Percentiles rank a stretch among this genome's conserved stretches.
Evolutionary conservation across 2,113 vertebrate genomes (phyloP).

Genomic region (Pedetes capensis): DNA sequence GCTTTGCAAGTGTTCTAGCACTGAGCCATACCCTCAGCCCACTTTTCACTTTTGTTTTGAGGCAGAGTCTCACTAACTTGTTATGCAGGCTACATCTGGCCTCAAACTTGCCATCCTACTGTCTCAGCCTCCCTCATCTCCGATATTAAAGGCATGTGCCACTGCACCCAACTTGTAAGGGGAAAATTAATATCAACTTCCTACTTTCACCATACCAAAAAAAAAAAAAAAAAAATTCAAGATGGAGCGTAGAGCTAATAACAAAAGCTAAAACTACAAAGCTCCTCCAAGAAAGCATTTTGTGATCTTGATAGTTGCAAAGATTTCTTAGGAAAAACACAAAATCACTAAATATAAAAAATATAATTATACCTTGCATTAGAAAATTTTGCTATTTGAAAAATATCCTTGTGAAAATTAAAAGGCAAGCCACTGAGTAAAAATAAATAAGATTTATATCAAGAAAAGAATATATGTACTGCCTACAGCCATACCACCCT

Average conservation of each 20-base stretch:
- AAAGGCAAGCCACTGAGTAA: neutral
- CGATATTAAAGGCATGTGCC: too few relatives aligned
- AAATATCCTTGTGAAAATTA: neutral
- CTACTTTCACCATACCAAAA: neutral
- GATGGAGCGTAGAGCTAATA: neutral
- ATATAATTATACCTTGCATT: too few relatives aligned
- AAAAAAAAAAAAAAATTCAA: slow-evolving; percentile 14
- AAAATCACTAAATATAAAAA: neutral
- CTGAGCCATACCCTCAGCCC: too few relatives aligned
- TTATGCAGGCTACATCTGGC: too few relatives aligned
- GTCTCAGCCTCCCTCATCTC: too few relatives aligned
- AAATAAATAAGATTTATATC: neutral
- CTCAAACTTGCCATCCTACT: too few relatives aligned
- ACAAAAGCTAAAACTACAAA: slow-evolving; percentile 21
- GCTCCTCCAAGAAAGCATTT: neutral
- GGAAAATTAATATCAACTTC: neutral
- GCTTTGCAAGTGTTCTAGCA: too few relatives aligned
- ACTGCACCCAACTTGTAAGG: too few relatives aligned
- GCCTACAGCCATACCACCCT: too few relatives aligned
- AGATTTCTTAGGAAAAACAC: neutral
- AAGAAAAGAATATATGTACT: neutral
- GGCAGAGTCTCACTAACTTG: too few relatives aligned
- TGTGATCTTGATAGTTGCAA: neutral
- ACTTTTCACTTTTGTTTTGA: too few relatives aligned
- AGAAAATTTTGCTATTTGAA: neutral